phyloP scores from a whole-genome alignment of 2,888 invertebrate species.

The Chymomyza caudatula region DNA sequence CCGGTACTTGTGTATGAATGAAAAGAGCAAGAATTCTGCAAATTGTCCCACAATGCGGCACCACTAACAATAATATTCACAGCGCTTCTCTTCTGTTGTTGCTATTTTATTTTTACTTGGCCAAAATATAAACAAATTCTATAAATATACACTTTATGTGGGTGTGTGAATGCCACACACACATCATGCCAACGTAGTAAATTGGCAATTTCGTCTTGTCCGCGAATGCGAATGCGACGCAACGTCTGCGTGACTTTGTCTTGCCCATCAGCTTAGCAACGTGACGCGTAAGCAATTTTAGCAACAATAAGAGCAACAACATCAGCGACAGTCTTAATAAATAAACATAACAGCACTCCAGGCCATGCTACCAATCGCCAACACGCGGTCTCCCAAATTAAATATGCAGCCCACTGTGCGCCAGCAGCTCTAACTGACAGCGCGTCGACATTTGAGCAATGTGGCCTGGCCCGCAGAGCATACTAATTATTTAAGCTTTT shows the following conservation, averaged over 20 bases:
- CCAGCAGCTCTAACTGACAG: constrained; percentile 50
- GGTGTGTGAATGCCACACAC: constrained; percentile 15
- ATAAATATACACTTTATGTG: constrained; percentile 50
- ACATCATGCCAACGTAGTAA: constrained; percentile 11
- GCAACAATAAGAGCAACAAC: constrained; percentile 18
- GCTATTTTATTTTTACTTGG: constrained; percentile 40
- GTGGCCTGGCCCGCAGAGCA: constrained; percentile 47
- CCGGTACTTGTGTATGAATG: neutral
- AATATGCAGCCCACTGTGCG: constrained; percentile 66
- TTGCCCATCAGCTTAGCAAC: constrained; percentile 46
- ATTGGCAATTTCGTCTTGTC: constrained; percentile 15
- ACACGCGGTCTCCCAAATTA: constrained; percentile 34
- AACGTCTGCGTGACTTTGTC: constrained; percentile 32
- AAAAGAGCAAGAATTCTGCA: neutral
- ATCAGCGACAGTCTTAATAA: constrained; percentile 45
- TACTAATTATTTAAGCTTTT: constrained; percentile 57
- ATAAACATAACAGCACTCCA: constrained; percentile 66
- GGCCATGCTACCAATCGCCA: too few species aligned
- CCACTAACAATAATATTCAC: neutral
- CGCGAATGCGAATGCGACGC: constrained; percentile 3
- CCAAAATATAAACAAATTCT: constrained; percentile 68
- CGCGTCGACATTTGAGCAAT: constrained; percentile 70
- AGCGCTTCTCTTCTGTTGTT: neutral
- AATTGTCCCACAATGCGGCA: too few species aligned
- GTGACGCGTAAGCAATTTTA: constrained; percentile 25